Evolutionary conservation across 2,888 invertebrate species (phyloP), one percentile per base, ranked within the genome.

Genomic region (Auanema sp.): DNA sequence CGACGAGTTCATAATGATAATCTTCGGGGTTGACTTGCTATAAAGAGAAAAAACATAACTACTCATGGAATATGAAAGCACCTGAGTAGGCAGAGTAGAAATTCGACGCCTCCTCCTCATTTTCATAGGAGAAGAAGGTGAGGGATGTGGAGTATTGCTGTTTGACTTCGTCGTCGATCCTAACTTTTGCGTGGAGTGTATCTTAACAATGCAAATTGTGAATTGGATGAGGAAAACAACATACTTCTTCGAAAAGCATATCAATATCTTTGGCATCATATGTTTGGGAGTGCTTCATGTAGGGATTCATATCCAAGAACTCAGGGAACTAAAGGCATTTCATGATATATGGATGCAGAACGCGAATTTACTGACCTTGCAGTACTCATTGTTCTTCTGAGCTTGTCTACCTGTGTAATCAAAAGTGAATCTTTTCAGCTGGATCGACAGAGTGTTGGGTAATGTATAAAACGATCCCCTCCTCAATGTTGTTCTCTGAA

Each of bases 311-410:
- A 51, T 72, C 72, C 11, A 70, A 64, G 61, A 83, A 76, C 84
- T 85, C 85, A 3, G 87, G 87, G 81, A 87, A 87, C 85, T 86
- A 72, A 43, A 77, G 71, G 4, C 11, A n/a, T n/a, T n/a, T n/a
- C n/a, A n/a, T n/a, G n/a, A n/a, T n/a, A n/a, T n/a, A n/a, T n/a
- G n/a, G n/a, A n/a, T n/a, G n/a, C n/a, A n/a, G n/a, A n/a, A n/a
- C n/a, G n/a, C n/a, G n/a, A n/a, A n/a, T n/a, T n/a, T n/a, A n/a
- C n/a, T n/a, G n/a, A n/a, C 84, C 77, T 83, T 76, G 72, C 87
- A 87, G 67, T 85, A 85, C 74, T 87, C 87, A 83, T 87, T 87
- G 83, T 86, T 87, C 78, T 87, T 87, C 42, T 87, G 80, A 1
- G 87, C 84, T 71, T 86, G 77, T 68, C 85, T 85, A 4, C 86